Evolutionary conservation across 2,888 invertebrate genomes (phyloP).

Genomic region (Litoditis marina): DNA sequence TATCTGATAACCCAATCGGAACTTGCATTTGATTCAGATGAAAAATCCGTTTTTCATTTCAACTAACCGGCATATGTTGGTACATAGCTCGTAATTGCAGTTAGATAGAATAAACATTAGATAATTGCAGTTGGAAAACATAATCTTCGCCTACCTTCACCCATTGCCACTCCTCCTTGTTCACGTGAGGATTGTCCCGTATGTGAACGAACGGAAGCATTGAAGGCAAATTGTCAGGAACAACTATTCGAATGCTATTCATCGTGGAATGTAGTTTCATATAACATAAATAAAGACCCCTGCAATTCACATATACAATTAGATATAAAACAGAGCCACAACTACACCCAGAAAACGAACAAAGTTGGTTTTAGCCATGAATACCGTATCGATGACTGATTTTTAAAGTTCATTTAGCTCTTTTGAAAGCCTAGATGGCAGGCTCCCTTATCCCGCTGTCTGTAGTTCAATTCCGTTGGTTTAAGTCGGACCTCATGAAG

Average conservation of each 20-base stretch:
- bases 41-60: too few species aligned
- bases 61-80: too few species aligned
- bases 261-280: constrained; percentile 87
- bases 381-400: too few species aligned
- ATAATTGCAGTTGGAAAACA: not conserved
- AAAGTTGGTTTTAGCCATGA: too few species aligned
- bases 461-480: too few species aligned
- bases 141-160: constrained; percentile 28
- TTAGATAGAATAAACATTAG: not conserved
- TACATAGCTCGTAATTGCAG: too few species aligned
- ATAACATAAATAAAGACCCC: constrained; percentile 88
- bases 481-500: too few species aligned
- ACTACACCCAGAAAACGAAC: not conserved
- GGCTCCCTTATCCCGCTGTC: too few species aligned
- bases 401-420: too few species aligned
- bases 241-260: constrained; percentile 71
- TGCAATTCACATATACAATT: constrained; percentile 8
- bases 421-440: too few species aligned
- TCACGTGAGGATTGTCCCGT: constrained; percentile 87
- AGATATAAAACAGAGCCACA: not conserved
- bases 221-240: constrained; percentile 86
- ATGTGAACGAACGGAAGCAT: constrained; percentile 89
- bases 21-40: too few species aligned
- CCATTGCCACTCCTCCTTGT: constrained; percentile 91
- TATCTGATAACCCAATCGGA: too few species aligned